Evolutionary conservation across 2,797 vertebrate genomes (phyloP).

Genomic region (Smutsia temminckii): DNA sequence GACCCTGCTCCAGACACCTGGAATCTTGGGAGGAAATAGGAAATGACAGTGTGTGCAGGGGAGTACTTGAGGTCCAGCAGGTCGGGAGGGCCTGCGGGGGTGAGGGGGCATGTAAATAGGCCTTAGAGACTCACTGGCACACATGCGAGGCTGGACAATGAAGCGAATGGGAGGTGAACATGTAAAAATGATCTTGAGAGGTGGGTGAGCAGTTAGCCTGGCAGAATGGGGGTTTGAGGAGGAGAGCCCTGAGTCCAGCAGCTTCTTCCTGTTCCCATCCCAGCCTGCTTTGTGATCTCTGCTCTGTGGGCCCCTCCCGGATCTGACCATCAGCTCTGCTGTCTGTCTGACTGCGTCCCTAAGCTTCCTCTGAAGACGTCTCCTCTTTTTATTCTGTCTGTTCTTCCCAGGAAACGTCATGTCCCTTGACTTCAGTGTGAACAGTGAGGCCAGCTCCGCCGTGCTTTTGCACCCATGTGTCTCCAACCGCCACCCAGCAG

Average conservation of each 20-base stretch:
- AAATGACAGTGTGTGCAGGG: not conserved
- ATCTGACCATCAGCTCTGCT: not conserved
- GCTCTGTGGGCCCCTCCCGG: accelerated
- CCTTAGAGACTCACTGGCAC: not conserved
- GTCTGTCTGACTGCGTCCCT: not conserved
- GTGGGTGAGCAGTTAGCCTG: not conserved
- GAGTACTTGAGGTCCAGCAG: not conserved
- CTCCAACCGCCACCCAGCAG: not conserved
- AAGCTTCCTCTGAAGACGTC: not conserved
- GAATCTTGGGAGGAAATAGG: not conserved
- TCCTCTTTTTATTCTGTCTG: not conserved
- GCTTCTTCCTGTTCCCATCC: not conserved
- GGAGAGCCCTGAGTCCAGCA: not conserved
- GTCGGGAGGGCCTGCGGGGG: not conserved
- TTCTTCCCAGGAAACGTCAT: not conserved
- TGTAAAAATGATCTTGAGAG: not conserved
- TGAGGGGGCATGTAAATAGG: too few species aligned
- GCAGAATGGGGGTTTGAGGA: not conserved
- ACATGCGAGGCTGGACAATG: too few species aligned
- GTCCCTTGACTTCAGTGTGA: not conserved
- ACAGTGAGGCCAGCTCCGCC: not conserved
- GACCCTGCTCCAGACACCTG: not conserved
- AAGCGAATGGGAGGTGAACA: not conserved
- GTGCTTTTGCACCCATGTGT: not conserved
- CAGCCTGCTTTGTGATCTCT: not conserved